Base-by-base conservation (phyloP, 2,113 vertebrate species). In the Clarias batrachus region DNA sequence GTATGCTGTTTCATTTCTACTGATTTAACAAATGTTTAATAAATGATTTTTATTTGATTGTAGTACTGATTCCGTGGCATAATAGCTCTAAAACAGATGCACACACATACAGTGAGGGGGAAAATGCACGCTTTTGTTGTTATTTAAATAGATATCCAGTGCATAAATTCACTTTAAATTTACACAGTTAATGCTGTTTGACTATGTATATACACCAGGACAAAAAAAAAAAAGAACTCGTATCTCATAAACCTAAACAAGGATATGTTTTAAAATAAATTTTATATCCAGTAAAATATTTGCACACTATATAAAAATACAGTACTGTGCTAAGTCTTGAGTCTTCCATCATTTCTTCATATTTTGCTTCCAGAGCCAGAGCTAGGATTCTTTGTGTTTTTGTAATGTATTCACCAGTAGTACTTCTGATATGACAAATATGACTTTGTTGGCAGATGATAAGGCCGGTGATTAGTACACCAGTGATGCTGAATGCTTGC, bases 1-100 rank as follows among this genome's bases (percentile, higher is more conserved):
- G 87, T 94, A 94, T 92, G 94, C 89, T 68, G 91, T 91, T 94
- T 92, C 83, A 90, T 94, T 95, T 95, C 91, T 93, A 92, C 92
- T 83, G 88, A 92, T 91, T 91, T 89, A 92, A 92, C 68, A 88
- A 71, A 89, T 92, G 93, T 92, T 92, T 89, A 95, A 95, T 95
- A 95, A 95, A 95, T 83, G 37, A 66, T 89, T 93, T 92, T 93
- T 23, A 93, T 93, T 93, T 93, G 94, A 94, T 76, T 87, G 77
- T 85, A 62, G 30, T 8, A 25, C 3, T 86, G 73, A 70, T 60
- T 21, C 56, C 2, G 77, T 21, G 57, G 37, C 19, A 19, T 37
- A 25, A 37, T 81, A 19, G 37, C 19, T 62, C 16, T 27, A 54
- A 78, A 78, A 57, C 3, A 11, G 5, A n/a, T 52, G 52, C 41